These are phyloP conservation scores for Aphrocallistes beatrix DNA, from an alignment of 37 sponge, comb jelly and placozoan species.

Conservation along the genomic window DNA sequence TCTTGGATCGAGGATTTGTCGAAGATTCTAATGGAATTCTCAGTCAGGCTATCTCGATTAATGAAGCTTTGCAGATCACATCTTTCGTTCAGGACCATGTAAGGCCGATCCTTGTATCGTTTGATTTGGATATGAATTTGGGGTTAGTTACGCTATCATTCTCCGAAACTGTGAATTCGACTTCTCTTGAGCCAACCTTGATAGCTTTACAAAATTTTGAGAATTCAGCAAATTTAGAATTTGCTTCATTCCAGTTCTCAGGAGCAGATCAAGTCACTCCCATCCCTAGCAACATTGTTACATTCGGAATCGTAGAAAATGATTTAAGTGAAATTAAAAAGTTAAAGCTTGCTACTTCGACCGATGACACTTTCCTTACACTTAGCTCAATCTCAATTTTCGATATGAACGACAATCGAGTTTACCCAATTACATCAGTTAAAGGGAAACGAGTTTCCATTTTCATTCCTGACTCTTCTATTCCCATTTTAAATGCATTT, in stretches of 20 bases:
- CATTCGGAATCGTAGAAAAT: constrained; percentile 24
- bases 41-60: constrained; percentile 20
- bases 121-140: constrained; percentile 39
- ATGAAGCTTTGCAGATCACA: constrained; percentile 27
- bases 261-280: constrained; percentile 26
- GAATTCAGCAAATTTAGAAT: not conserved
- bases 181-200: constrained; percentile 37
- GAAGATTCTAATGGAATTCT: constrained; percentile 55
- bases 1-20: constrained; percentile 23
- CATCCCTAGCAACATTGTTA: constrained; percentile 22
- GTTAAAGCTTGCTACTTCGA: constrained; percentile 27
- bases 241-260: constrained; percentile 26
- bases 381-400: constrained; percentile 53
- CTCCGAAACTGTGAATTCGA: constrained; percentile 69
- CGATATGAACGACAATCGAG: constrained; percentile 67
- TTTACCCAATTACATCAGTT: constrained; percentile 48
- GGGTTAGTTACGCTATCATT: constrained; percentile 43
- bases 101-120: constrained; percentile 34
- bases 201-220: constrained; percentile 41
- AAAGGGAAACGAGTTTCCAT: constrained; percentile 30
- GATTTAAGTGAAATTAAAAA: constrained; percentile 49
- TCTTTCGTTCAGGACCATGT: constrained; percentile 48
- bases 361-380: constrained; percentile 52
- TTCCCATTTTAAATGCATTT: constrained; percentile 32
- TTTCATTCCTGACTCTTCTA: constrained; percentile 42